phyloP scores from a whole-genome alignment of 2,888 invertebrate species.

The Drosophila glabriapex region DNA sequence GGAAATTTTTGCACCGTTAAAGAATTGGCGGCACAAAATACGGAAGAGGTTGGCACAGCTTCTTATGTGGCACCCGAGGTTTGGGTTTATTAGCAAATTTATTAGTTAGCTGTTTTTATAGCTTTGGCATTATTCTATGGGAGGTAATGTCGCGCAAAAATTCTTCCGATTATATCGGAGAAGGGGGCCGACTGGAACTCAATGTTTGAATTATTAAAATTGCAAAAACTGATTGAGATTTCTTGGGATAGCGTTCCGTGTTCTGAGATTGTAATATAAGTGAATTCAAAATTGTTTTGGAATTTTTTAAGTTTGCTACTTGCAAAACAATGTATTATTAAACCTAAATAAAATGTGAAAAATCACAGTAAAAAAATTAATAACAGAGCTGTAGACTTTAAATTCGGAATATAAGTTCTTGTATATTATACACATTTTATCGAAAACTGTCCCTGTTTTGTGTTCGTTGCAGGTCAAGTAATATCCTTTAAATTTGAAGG shows the following conservation, averaged over 20 bases:
- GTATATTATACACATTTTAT: neutral
- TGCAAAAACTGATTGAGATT: neutral
- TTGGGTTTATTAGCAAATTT: too few relatives aligned
- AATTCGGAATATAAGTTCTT: too few relatives aligned
- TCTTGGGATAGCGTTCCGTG: neutral
- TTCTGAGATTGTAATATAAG: neutral
- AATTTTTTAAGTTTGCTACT: too few relatives aligned
- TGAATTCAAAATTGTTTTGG: too few relatives aligned
- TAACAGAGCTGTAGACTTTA: too few relatives aligned
- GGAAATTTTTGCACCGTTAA: neutral
- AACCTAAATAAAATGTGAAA: too few relatives aligned
- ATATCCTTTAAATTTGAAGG: too few relatives aligned
- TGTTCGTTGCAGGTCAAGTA: too few relatives aligned
- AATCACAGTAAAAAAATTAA: neutral
- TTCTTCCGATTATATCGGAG: neutral
- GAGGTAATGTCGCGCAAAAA: neutral
- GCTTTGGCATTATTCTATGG: neutral
- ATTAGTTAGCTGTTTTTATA: neutral
- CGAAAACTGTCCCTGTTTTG: too few relatives aligned
- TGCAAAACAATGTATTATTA: too few relatives aligned
- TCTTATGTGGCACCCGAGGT: neutral
- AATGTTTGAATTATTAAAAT: neutral
- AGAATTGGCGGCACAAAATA: neutral
- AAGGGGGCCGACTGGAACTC: neutral
- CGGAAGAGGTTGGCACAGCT: neutral